Base-by-base conservation (phyloP, 1,140 invertebrate genomes). In the Aleiodes sp. region DNA sequence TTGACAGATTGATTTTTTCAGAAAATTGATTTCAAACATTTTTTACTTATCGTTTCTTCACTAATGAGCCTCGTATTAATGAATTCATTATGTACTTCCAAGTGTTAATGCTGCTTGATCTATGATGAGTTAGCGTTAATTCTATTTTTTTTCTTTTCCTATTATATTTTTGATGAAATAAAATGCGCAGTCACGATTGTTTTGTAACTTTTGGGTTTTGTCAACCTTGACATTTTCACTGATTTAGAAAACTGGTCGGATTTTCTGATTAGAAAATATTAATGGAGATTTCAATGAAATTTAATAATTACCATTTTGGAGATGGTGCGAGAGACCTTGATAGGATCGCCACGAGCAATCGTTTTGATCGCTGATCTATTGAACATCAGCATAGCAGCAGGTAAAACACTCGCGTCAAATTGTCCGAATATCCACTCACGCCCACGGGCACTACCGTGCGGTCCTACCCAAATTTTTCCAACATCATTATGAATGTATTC, bases 241-340 rank as follows among this genome's bases (percentile, higher is more conserved):
- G 0, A 67, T 64, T 57, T 59, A 39, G n/a, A n/a, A 52, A 35
- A 65, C 10, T 2, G 19, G 65, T 62, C 65, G 10, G 12, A 59
- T 10, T 33, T 0, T 57, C 14, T 57, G 39, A 12, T 41, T 16
- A 60, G 10, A 21, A 7, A 10, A 1, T 56, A 56, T 14, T 56
- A 56, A 10, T 12, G 14, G 7, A 60, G n/a, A 16, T 31, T n/a
- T 57, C 26, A 33, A 16, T 21, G 16, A 43, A 63, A 8, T 33
- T 56, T 29, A 21, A 14, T 24, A 74, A 77, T 87, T 82, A 91
- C 90, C 72, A 93, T 90, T 77, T 89, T 90, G 1, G 93, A 93
- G 63, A 95, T 90, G 2, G 88, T 89, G 39, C 94, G 87, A 0
- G 89, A 82, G 59, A 95, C 87, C 74, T 89, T 89, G 1, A 94